A percentile compares a stretch with the other conserved stretches of the same genome.
These are phyloP conservation scores for Geodia barretti DNA, from an alignment of 37 sponge, comb jelly and placozoan species.

Conservation along the genomic window DNA sequence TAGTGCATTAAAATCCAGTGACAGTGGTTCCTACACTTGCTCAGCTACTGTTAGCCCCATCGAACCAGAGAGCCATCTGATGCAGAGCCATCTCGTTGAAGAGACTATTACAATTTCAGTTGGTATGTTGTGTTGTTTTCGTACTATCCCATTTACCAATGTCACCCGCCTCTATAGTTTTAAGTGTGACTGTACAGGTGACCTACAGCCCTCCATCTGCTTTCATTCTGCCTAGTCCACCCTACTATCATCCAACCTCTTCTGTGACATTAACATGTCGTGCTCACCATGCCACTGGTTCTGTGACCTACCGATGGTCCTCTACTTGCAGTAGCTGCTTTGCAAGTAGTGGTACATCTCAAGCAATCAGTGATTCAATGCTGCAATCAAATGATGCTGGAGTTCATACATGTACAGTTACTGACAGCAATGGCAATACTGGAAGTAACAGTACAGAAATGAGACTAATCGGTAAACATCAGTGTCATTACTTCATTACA, in stretches of 20 bases:
- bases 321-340: slow-evolving; percentile 14
- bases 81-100: background rate
- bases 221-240: background rate
- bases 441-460: background rate
- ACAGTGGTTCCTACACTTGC: background rate
- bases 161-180: background rate
- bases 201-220: slow-evolving; percentile 1
- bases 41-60: background rate
- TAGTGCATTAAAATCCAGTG: background rate
- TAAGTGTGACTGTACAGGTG: background rate
- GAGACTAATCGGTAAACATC: slow-evolving; percentile 12
- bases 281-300: background rate
- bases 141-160: background rate
- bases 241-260: background rate
- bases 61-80: background rate
- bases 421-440: slow-evolving; percentile 1
- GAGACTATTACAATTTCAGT: background rate
- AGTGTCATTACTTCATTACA: background rate
- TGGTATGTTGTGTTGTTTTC: background rate
- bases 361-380: background rate
- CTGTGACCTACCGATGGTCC: slow-evolving; percentile 6
- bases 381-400: slow-evolving; percentile 13
- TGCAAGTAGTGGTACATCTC: background rate
- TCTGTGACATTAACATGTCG: background rate
- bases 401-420: slow-evolving; percentile 10